These are phyloP conservation scores for Mareca penelope DNA, from an alignment of 2,797 vertebrate species.

Conservation along the genomic window DNA sequence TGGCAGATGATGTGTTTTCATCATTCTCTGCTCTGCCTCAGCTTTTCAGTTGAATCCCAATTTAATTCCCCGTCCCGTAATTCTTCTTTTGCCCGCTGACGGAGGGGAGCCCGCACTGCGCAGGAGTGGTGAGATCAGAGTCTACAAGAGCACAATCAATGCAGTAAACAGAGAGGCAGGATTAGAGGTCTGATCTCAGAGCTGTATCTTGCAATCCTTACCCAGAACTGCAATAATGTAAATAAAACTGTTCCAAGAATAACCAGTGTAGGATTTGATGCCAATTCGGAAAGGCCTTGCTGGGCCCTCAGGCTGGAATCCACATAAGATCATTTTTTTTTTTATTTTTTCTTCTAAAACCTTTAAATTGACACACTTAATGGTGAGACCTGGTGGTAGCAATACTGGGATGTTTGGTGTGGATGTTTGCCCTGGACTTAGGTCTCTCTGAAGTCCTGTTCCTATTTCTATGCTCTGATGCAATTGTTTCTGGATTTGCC, in stretches of 20 bases:
- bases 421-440: background rate
- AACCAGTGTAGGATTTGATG: background rate
- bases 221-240: slow-evolving; percentile 42
- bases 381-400: background rate
- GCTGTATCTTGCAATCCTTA: slow-evolving; percentile 33
- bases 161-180: slow-evolving; percentile 50
- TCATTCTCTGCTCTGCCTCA: slow-evolving; percentile 45
- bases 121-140: slow-evolving; percentile 21
- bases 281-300: background rate
- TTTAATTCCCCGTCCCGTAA: slow-evolving; percentile 41
- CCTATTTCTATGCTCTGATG: background rate
- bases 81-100: background rate
- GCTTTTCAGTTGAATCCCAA: slow-evolving; percentile 41
- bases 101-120: background rate
- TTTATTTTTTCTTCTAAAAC: background rate
- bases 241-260: slow-evolving; percentile 53
- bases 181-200: slow-evolving; percentile 41
- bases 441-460: background rate
- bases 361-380: background rate
- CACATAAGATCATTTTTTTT: background rate
- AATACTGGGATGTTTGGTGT: background rate
- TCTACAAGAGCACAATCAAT: slow-evolving; percentile 36
- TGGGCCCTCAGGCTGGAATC: background rate
- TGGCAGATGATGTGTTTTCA: slow-evolving; percentile 60
- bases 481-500: background rate